Evolutionary conservation across 1,140 invertebrate genomes (phyloP).

Genomic region (Aphelenchoides besseyi): DNA sequence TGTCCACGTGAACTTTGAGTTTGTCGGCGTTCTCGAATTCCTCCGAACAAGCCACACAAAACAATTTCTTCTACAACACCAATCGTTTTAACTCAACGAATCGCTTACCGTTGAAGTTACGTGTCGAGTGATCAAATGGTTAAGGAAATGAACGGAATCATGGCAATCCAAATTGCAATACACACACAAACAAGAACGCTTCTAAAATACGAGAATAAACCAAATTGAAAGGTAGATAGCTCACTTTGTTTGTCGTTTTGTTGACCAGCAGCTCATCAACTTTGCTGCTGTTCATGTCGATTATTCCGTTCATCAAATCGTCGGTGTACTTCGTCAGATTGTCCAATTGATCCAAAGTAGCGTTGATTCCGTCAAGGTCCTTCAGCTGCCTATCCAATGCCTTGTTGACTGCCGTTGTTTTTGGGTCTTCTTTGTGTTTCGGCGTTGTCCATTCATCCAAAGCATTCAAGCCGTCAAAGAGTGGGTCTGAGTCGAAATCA

Average conservation of each 20-base stretch:
- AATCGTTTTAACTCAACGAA: neutral
- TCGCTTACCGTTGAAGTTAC: neutral
- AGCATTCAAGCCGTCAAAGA: too few species aligned
- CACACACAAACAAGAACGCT: neutral
- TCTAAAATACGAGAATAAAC: neutral
- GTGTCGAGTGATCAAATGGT: neutral
- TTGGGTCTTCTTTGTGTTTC: too few species aligned
- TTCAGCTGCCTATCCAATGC: neutral
- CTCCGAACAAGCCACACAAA: neutral
- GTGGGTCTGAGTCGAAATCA: too few species aligned
- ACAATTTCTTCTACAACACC: neutral
- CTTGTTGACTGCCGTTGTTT: neutral
- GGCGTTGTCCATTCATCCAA: too few species aligned
- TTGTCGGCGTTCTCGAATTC: neutral
- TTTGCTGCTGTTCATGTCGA: neutral
- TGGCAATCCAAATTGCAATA: neutral
- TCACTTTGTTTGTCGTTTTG: neutral
- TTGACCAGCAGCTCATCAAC: neutral
- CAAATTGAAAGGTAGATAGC: neutral
- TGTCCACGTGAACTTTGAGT: neutral
- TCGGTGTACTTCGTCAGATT: neutral
- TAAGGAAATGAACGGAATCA: neutral
- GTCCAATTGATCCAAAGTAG: neutral
- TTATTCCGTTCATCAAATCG: neutral
- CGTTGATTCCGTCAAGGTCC: neutral